A percentile compares a stretch with the other conserved stretches of the same genome.
phyloP scores from a whole-genome alignment of 1,140 invertebrate species.

The Caerostris darwini region DNA sequence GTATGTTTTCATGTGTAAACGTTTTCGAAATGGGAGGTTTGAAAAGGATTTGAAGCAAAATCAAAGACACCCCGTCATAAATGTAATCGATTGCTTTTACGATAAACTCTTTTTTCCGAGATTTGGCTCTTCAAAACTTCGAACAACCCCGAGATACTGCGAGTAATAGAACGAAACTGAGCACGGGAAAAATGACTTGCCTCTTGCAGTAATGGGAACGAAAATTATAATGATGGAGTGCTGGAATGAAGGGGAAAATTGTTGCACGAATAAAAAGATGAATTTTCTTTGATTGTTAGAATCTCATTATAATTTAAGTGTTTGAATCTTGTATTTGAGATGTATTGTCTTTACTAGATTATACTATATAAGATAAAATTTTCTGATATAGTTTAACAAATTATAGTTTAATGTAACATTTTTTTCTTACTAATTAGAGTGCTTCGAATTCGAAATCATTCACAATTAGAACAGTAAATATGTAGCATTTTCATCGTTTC shows the following conservation, averaged over 20 bases:
- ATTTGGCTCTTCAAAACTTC: neutral
- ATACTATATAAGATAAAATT: too few species aligned
- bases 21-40: neutral
- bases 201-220: neutral
- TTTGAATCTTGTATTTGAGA: too few species aligned
- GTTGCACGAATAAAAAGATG: too few species aligned
- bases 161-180: neutral
- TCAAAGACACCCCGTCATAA: constrained; percentile 35
- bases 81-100: constrained; percentile 43
- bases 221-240: neutral
- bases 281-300: too few species aligned
- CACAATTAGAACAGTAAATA: too few species aligned
- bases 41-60: constrained; percentile 52
- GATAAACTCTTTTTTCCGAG: constrained; percentile 4
- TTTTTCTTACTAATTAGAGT: too few species aligned
- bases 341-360: too few species aligned
- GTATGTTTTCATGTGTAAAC: constrained; percentile 37
- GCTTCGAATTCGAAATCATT: too few species aligned
- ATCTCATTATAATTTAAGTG: too few species aligned
- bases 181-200: neutral
- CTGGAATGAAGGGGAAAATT: neutral
- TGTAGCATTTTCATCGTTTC: too few species aligned
- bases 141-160: neutral
- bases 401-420: too few species aligned
- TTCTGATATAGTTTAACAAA: too few species aligned